These are phyloP conservation scores for Cyclura pinguis DNA, from an alignment of 2,797 vertebrate species.

Conservation along the genomic window DNA sequence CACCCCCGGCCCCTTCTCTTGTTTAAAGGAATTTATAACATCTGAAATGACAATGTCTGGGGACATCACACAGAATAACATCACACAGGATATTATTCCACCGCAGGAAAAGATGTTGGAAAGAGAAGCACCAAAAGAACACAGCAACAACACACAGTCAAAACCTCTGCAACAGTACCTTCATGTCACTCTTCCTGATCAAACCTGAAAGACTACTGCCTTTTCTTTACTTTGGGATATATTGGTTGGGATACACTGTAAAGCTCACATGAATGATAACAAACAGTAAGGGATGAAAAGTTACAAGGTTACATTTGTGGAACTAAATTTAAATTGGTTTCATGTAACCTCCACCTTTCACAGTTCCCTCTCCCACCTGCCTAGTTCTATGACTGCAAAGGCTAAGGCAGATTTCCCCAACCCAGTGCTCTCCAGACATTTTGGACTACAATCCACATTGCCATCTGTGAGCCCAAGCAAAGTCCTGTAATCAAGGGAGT, in stretches of 20 bases:
- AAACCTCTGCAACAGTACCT: slow-evolving; percentile 33
- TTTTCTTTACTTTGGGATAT: slow-evolving; percentile 22
- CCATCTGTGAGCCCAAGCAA: too few species aligned
- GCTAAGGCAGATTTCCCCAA: too few species aligned
- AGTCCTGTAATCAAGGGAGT: too few species aligned
- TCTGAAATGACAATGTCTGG: slow-evolving; percentile 50
- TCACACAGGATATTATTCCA: slow-evolving; percentile 3
- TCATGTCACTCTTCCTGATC: slow-evolving; percentile 37
- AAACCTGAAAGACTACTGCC: slow-evolving; percentile 24
- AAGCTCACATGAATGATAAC: slow-evolving; percentile 27
- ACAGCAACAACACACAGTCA: neutral
- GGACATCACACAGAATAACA: slow-evolving; percentile 38
- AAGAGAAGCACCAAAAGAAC: neutral
- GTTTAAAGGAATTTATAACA: slow-evolving; percentile 41
- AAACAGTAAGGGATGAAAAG: neutral
- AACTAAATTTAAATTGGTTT: slow-evolving; percentile 31
- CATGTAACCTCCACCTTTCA: neutral
- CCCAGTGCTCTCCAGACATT: too few species aligned
- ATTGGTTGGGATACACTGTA: slow-evolving; percentile 18
- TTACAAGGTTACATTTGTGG: slow-evolving; percentile 15
- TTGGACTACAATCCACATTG: too few species aligned
- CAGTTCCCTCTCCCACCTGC: neutral
- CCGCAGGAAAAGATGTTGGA: slow-evolving; percentile 28
- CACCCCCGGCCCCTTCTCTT: slow-evolving; percentile 8
- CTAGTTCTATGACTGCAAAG: neutral